A percentile compares a stretch with the other conserved stretches of the same genome.
Evolutionary conservation across 2,888 invertebrate genomes (phyloP).

Genomic region (Monochamus alternatus): DNA sequence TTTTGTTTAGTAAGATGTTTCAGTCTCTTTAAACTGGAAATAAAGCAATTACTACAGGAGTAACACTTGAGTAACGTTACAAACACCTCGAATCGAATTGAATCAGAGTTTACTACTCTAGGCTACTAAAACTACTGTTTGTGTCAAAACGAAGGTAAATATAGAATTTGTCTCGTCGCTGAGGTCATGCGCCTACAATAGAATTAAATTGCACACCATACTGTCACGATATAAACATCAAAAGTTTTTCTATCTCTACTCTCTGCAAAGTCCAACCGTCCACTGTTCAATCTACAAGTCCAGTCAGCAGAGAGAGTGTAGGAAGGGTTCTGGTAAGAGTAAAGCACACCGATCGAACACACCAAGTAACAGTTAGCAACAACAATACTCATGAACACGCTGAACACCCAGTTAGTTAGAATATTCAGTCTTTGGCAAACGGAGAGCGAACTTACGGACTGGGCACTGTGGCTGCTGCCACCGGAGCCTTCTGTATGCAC

Average conservation of each 20-base stretch:
- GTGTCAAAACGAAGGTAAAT: no score
- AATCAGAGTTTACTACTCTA: no score
- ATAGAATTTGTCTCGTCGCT: no score
- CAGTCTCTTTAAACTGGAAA: no score
- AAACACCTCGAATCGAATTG: no score
- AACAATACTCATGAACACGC: slow-evolving; percentile 28
- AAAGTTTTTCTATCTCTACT: not conserved
- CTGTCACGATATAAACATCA: not conserved
- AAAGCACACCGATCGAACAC: slow-evolving; percentile 35
- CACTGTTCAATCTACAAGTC: slow-evolving; percentile 14
- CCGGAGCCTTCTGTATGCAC: slow-evolving; percentile 68
- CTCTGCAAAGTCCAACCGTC: not conserved
- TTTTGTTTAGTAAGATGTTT: no score
- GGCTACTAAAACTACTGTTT: no score
- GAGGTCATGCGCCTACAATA: no score
- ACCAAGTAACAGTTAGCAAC: slow-evolving; percentile 32
- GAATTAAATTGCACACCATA: no score
- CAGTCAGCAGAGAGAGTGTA: slow-evolving; percentile 12
- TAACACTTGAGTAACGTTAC: no score
- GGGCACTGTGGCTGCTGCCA: slow-evolving; percentile 65
- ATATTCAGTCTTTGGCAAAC: slow-evolving; percentile 49
- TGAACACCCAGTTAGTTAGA: slow-evolving; percentile 32
- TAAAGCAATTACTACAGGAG: no score
- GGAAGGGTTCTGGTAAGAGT: slow-evolving; percentile 16
- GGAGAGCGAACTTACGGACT: slow-evolving; percentile 70